Base-by-base conservation (phyloP, 2,797 vertebrate genomes). In the Taenioides sp. region DNA sequence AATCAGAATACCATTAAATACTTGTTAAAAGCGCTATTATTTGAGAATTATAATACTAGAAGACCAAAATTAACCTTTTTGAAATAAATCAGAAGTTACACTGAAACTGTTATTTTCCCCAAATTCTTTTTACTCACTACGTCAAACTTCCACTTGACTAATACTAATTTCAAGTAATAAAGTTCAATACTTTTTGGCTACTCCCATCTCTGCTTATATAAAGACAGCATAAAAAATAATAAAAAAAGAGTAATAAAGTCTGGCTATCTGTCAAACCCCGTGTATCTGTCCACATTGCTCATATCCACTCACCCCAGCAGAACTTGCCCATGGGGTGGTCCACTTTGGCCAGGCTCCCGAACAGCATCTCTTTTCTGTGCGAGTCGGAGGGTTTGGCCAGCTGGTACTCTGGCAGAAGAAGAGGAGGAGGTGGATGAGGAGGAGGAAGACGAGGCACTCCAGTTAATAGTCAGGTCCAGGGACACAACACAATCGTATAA, bases 301-400 rank as follows among this genome's bases (percentile, higher is more conserved):
- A 28, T 80, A 73, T 78, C 71, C 72, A 87, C 92, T 94, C 93
- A 98, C 97, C 97, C 97, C 97, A 98, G 89, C 95, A 97, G 91
- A 99, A 99, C 82, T 98, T 99, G 86, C 95, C 94, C 97, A 99
- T 99, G 70, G 97, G 97, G 94, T 99, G 97, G 81, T 95, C 95
- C 77, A 94, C 90, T 89, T 94, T 97, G 79, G 97, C 98, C 84
- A 99, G 94, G 84, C 96, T 97, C 81, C 96, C 96, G 90, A 99
- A 98, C 7, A 99, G 92, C 97, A 98, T 97, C 90, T 98, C 97
- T 79, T 97, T 98, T 89, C 97, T 95, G 87, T 98, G 97, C 82
- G 96, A 95, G 91, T 99, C 98, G 16, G 96, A 98, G 11, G 97
- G 97, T 88, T 95, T 96, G 75, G 96, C 96, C 88, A 98, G 93